Conservation (phyloP, 2,113 vertebrate genomes). For the Sceloporus tristichus region DNA sequence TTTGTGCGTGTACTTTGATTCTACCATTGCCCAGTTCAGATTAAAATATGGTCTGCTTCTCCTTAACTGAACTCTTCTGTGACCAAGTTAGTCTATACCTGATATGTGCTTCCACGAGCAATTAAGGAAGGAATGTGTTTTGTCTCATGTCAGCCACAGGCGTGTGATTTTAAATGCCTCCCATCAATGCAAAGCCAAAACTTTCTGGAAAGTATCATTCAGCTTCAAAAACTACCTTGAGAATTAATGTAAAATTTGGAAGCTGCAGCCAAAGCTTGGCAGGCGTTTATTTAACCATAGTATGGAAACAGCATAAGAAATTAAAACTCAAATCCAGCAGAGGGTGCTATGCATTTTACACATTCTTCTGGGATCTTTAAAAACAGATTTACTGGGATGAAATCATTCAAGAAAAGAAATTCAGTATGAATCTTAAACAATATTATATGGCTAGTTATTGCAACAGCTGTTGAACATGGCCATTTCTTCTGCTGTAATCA, state of each 20-base stretch:
- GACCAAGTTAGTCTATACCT: neutral
- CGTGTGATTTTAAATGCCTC: conserved; percentile 10
- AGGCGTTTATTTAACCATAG: neutral
- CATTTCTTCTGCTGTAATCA: neutral
- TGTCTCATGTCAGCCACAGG: conserved; percentile 14
- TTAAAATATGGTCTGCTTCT: neutral
- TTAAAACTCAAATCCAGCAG: conserved; percentile 36
- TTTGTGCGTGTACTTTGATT: neutral
- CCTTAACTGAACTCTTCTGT: conserved; percentile 10
- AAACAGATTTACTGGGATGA: conserved; percentile 14
- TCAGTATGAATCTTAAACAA: neutral
- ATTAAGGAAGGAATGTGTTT: conserved; percentile 31
- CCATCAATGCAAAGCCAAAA: conserved; percentile 16
- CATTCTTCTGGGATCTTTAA: neutral
- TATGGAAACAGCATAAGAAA: neutral
- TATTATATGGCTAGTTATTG: neutral
- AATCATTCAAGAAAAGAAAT: neutral
- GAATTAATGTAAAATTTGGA: neutral
- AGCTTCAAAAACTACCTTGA: conserved; percentile 11
- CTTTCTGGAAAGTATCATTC: neutral
- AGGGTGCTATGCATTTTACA: conserved; percentile 39
- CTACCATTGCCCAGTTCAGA: neutral
- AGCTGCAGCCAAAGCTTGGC: rapidly evolving
- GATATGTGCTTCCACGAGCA: conserved; percentile 2
- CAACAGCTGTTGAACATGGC: neutral